Conservation (phyloP, 2,888 invertebrate species). For the Idaea dimidiata region DNA sequence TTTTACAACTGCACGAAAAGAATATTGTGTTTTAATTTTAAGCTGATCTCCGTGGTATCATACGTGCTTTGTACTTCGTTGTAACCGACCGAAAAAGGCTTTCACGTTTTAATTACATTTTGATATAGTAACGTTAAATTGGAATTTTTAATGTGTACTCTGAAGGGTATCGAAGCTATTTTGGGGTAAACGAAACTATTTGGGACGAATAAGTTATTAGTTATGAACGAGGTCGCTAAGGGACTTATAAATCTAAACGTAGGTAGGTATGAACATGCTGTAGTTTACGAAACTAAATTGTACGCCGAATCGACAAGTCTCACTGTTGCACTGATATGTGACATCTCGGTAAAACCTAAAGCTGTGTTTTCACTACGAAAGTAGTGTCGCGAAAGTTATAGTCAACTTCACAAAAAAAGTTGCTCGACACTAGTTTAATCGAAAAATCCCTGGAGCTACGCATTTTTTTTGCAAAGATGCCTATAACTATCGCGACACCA, state of each 20-base stretch:
- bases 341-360: too few relatives aligned
- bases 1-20: too few relatives aligned
- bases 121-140: conserved; percentile 23
- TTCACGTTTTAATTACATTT: conserved; percentile 31
- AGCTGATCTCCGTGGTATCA: conserved; percentile 8
- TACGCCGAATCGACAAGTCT: too few relatives aligned
- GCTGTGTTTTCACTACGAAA: too few relatives aligned
- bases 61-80: background rate
- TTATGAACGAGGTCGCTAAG: background rate
- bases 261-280: background rate
- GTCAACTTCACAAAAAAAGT: too few relatives aligned
- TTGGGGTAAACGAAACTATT: background rate
- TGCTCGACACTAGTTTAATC: too few relatives aligned
- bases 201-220: background rate
- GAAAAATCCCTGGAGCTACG: too few relatives aligned
- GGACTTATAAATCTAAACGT: background rate
- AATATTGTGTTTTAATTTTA: background rate
- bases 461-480: too few relatives aligned
- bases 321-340: too few relatives aligned
- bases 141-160: conserved; percentile 5
- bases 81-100: conserved; percentile 10
- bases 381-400: too few relatives aligned
- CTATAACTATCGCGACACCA: too few relatives aligned
- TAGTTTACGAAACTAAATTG: background rate
- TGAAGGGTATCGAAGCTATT: background rate